phyloP scores from a whole-genome alignment of 2,797 vertebrate species.

The Thaleichthys pacificus region DNA sequence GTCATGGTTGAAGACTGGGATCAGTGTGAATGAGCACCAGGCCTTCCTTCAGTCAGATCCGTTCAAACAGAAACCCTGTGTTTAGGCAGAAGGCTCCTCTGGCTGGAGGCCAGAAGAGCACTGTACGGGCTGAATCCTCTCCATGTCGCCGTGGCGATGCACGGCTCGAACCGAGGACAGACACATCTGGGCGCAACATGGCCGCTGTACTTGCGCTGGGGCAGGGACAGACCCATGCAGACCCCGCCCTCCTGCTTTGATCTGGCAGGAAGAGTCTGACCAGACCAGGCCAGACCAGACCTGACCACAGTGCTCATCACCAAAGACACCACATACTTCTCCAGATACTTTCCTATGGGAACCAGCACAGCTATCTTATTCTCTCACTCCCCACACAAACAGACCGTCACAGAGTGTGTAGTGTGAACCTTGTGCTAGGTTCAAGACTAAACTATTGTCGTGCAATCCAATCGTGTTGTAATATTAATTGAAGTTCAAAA shows the following conservation, averaged over 20 bases:
- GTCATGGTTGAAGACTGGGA: neutral
- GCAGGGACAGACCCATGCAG: neutral
- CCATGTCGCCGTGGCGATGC: too few species aligned
- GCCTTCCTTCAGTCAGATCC: neutral
- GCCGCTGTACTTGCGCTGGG: neutral
- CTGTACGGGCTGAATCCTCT: neutral
- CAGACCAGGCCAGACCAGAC: neutral
- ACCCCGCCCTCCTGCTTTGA: neutral
- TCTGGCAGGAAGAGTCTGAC: neutral
- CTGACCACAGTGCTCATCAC: neutral
- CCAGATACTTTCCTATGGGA: conserved; percentile 4
- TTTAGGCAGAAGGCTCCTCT: too few species aligned
- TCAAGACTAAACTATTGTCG: too few species aligned
- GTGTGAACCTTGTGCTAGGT: too few species aligned
- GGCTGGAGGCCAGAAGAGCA: neutral
- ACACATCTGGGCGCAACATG: neutral
- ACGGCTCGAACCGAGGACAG: neutral
- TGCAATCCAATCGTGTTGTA: too few species aligned
- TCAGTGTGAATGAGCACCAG: neutral
- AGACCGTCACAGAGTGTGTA: neutral
- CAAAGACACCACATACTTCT: neutral
- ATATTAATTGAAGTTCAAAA: too few species aligned
- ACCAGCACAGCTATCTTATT: neutral
- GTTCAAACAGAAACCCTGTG: neutral
- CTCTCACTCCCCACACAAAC: neutral